Evolutionary conservation across 2,113 vertebrate genomes (phyloP), one percentile per base, ranked within the genome.

Genomic region (Mesitornis unicolor): DNA sequence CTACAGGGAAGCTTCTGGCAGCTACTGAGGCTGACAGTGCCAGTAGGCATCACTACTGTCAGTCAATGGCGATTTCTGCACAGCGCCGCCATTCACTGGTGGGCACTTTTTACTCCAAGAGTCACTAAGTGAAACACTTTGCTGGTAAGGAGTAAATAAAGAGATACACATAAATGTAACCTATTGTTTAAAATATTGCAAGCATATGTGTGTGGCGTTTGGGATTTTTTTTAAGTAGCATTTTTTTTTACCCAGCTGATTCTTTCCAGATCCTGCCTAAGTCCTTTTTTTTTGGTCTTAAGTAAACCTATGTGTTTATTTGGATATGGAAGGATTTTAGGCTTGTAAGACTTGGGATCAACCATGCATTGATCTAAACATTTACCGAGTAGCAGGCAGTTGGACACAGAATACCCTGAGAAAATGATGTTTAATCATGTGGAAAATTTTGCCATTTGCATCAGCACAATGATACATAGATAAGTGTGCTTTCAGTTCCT

Each of bases 371-470:
- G 57, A 77, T 94, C 94, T 97, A 95, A 97, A 87, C 94, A 68
- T 87, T 96, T 87, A 91, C 89, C 25, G 67, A 95, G 88, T 94
- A 96, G 69, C 77, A 94, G 88, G 95, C 96, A 96, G 95, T 97
- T 94, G 87, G 79, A 53, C 59, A 59, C 90, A 94, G 92, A 97
- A 94, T 53, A 96, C 97, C 97, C 96, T 97, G 98, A 98, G 98
- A 98, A 98, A 97, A 97, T 73, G 84, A 92, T 98, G 97, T 93
- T 95, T 97, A 97, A 97, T 97, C 84, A 87, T 96, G 96, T 96
- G 98, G 97, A 98, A 98, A 98, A 97, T 97, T 95, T 96, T 96
- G 81, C 96, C 91, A 98, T 98, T 98, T 98, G 98, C 98, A 98
- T 98, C 96, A 92, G 95, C 95, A 98, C 97, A 97, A 97, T 97